Percentiles rank a stretch among this genome's conserved stretches.
These are phyloP conservation scores for Molanna angustata DNA, from an alignment of 2,888 invertebrate species.

Conservation along the genomic window DNA sequence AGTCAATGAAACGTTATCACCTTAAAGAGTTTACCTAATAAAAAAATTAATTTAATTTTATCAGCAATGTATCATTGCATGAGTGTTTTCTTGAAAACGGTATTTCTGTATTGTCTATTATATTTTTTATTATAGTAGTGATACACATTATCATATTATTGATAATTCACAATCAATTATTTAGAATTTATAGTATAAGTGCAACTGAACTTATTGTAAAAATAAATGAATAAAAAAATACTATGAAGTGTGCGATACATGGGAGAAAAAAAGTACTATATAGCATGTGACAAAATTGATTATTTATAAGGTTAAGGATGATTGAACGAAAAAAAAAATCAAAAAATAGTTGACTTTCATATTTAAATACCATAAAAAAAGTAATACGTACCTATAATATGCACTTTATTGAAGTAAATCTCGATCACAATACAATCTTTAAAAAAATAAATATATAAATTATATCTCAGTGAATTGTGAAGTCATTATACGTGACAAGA, in stretches of 20 bases:
- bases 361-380: conserved; percentile 30
- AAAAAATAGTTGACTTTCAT: conserved; percentile 28
- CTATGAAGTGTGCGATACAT: background rate
- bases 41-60: conserved; percentile 18
- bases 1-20: conserved; percentile 24
- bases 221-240: background rate
- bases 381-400: conserved; percentile 31
- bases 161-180: conserved; percentile 32
- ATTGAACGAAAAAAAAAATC: conserved; percentile 22
- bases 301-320: conserved; percentile 21
- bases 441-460: too few relatives aligned
- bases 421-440: background rate
- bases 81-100: conserved; percentile 21
- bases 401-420: conserved; percentile 26
- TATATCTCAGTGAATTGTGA: too few relatives aligned
- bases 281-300: conserved; percentile 19
- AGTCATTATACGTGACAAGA: background rate
- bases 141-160: conserved; percentile 30
- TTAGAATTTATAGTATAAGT: conserved; percentile 29
- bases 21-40: conserved; percentile 23
- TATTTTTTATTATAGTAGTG: conserved; percentile 25
- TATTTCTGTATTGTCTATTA: conserved; percentile 30
- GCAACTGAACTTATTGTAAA: conserved; percentile 18
- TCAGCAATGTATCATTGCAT: conserved; percentile 23
- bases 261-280: conserved; percentile 3